phyloP scores from a whole-genome alignment of 2,797 vertebrate species.

The Lagothrix lagotricha region DNA sequence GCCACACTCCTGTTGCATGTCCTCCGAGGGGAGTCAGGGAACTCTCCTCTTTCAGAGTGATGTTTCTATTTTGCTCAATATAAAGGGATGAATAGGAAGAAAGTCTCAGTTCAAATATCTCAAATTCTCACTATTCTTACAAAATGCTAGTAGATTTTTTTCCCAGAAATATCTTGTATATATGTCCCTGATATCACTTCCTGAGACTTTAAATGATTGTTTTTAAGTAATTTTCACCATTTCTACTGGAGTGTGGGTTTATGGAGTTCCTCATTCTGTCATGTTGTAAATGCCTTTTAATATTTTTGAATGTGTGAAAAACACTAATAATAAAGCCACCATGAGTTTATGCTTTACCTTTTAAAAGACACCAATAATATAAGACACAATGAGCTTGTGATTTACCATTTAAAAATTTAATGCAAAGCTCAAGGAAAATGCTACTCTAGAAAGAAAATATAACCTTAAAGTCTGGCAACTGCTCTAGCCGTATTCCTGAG shows the following conservation, averaged over 20 bases:
- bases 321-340: neutral
- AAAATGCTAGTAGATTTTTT: neutral
- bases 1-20: neutral
- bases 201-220: neutral
- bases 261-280: neutral
- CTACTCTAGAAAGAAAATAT: neutral
- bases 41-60: neutral
- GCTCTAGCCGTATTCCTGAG: neutral
- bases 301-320: neutral
- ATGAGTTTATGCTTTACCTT: neutral
- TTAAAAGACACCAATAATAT: neutral
- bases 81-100: neutral
- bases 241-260: neutral
- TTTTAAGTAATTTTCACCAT: neutral
- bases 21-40: neutral
- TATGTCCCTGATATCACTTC: neutral
- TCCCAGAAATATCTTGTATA: neutral
- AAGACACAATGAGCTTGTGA: neutral
- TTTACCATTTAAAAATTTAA: neutral
- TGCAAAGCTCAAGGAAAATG: neutral
- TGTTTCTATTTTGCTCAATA: neutral
- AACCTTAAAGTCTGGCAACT: neutral
- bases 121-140: neutral
- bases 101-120: neutral
- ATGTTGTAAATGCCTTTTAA: neutral